A percentile compares a stretch with the other conserved stretches of the same genome.
These are phyloP conservation scores for Hecatera dysodea DNA, from an alignment of 2,888 invertebrate genomes.

Conservation along the genomic window DNA sequence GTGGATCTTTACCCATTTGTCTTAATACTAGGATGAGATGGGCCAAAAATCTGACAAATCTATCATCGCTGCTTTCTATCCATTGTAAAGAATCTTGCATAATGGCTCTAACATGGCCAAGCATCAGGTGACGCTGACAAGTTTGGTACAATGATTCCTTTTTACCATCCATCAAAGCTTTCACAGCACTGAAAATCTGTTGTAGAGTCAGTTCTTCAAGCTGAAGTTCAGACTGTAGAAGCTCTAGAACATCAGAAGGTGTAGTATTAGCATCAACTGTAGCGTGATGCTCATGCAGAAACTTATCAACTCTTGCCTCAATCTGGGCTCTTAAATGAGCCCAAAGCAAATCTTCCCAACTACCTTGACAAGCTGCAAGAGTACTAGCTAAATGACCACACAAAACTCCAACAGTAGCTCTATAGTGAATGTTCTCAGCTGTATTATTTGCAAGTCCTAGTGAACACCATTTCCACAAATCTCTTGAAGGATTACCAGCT, in stretches of 20 bases:
- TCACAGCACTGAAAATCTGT: slow-evolving; percentile 86
- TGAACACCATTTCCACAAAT: slow-evolving; percentile 94
- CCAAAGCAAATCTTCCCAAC: slow-evolving; percentile 98
- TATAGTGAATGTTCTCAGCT: slow-evolving; percentile 90
- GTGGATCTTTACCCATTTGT: slow-evolving; percentile 93
- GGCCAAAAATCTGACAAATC: slow-evolving; percentile 95
- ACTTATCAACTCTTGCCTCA: slow-evolving; percentile 95
- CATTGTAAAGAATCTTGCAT: slow-evolving; percentile 93
- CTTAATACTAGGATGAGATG: slow-evolving; percentile 96
- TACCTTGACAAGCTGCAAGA: slow-evolving; percentile 93
- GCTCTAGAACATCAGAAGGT: slow-evolving; percentile 82
- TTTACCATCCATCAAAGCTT: slow-evolving; percentile 89
- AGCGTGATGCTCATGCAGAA: slow-evolving; percentile 86
- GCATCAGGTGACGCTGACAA: slow-evolving; percentile 96
- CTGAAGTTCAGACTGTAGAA: slow-evolving; percentile 82
- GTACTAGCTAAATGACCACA: slow-evolving; percentile 96
- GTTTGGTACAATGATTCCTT: slow-evolving; percentile 93
- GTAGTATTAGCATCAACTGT: slow-evolving; percentile 87
- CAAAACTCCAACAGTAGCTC: slow-evolving; percentile 94
- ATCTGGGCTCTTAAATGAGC: slow-evolving; percentile 95
- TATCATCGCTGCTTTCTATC: slow-evolving; percentile 89
- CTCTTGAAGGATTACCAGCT: slow-evolving; percentile 96
- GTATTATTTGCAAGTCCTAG: slow-evolving; percentile 91
- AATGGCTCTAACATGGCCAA: slow-evolving; percentile 94
- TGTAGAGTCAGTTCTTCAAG: slow-evolving; percentile 83